Conservation (phyloP, 2,797 vertebrate genomes). For the Poeciliopsis paucimaculata region DNA sequence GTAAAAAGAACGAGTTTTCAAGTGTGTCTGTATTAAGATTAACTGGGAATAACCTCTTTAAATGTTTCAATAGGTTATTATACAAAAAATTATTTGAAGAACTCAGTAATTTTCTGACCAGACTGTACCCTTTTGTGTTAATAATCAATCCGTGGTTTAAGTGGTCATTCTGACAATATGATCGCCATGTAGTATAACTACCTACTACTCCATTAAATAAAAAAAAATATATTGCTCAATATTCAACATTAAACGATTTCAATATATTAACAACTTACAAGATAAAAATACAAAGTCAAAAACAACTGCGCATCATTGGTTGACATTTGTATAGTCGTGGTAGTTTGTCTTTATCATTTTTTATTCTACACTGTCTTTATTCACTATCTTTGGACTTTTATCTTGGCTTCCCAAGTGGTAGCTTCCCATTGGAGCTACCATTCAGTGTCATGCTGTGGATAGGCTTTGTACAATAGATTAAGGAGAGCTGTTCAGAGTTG, state of each 20-base stretch:
- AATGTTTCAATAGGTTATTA: no score
- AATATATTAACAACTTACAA: neutral
- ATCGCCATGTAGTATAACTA: neutral
- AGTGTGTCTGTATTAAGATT: neutral
- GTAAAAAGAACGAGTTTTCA: neutral
- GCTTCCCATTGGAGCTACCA: neutral
- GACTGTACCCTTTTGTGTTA: neutral
- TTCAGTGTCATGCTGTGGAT: neutral
- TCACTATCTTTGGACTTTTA: neutral
- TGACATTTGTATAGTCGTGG: neutral
- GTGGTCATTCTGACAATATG: neutral
- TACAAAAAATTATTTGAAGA: neutral
- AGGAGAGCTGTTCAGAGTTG: neutral
- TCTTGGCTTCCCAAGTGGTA: neutral
- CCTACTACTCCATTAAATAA: neutral
- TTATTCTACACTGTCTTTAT: neutral
- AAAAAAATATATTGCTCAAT: neutral
- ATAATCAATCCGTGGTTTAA: neutral
- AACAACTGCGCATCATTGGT: neutral
- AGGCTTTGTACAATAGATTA: neutral
- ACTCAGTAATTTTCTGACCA: neutral
- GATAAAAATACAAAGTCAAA: neutral
- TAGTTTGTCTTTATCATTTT: neutral
- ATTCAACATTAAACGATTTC: neutral
- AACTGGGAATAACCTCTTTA: slow-evolving; percentile 4